Evolutionary conservation across 2,113 vertebrate species (phyloP).

Genomic region (Laterallus jamaicensis): DNA sequence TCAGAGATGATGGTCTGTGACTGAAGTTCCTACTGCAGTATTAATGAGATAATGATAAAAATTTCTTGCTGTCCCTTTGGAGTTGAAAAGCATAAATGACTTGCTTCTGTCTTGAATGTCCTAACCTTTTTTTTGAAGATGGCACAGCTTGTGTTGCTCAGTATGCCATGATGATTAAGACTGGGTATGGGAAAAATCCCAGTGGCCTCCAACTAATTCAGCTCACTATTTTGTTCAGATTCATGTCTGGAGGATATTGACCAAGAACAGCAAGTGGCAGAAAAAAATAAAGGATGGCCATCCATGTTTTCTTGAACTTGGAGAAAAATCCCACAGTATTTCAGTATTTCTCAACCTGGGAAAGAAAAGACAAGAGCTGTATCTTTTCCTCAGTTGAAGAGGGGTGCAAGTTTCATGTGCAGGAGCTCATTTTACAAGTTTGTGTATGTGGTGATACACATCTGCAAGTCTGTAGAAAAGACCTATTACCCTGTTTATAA

Average conservation of each 20-base stretch:
- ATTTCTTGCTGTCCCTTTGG: not conserved
- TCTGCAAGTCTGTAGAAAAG: not conserved
- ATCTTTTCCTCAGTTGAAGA: not conserved
- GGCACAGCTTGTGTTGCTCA: not conserved
- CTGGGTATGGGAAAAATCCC: not conserved
- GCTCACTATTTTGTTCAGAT: fast-evolving
- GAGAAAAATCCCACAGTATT: not conserved
- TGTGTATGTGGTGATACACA: not conserved
- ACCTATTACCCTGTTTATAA: not conserved
- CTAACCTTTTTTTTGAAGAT: not conserved
- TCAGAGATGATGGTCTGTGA: not conserved
- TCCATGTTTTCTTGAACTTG: not conserved
- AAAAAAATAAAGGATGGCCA: not conserved
- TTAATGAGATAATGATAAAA: not conserved
- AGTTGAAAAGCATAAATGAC: not conserved
- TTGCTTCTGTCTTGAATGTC: not conserved
- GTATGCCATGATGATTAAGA: not conserved
- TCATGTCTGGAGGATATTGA: not conserved
- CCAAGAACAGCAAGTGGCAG: not conserved
- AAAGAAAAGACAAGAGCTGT: not conserved
- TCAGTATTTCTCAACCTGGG: not conserved
- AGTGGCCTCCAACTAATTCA: not conserved
- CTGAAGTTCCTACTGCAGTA: not conserved
- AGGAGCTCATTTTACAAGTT: not conserved
- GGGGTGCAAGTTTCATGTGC: fast-evolving